Evolutionary conservation across 35 echinoderm and acorn worm species (phyloP).

Genomic region (Lytechinus pictus): DNA sequence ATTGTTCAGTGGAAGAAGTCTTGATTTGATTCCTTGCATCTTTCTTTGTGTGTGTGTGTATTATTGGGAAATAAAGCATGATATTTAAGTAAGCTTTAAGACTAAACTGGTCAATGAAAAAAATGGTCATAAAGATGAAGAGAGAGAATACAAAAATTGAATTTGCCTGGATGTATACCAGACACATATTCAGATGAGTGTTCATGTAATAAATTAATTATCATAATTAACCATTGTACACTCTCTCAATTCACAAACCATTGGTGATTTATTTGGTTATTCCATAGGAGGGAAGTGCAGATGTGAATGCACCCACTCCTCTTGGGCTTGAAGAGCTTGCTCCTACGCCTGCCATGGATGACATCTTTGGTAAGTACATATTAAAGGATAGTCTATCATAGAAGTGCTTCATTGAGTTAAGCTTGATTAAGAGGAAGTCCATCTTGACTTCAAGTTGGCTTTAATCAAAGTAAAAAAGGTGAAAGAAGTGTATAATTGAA

Average conservation of each 20-base stretch:
- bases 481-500: no score
- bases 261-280: neutral
- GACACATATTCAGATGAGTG: neutral
- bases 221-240: neutral
- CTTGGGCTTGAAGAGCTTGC: conserved; percentile 85
- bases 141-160: no score
- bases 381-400: no score
- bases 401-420: no score
- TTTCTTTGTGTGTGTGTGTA: neutral
- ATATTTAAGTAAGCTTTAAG: neutral
- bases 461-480: no score
- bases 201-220: neutral
- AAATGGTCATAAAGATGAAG: no score
- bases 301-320: conserved; percentile 69
- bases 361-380: conserved; percentile 76
- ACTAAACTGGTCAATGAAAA: no score
- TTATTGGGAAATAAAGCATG: neutral
- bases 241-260: neutral
- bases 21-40: neutral
- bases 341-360: conserved; percentile 73
- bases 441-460: no score
- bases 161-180: neutral
- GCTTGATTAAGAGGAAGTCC: no score
- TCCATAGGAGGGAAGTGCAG: conserved; percentile 4
- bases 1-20: no score